Conservation (phyloP, 2,888 invertebrate species). For the Polydrusus tereticollis region DNA sequence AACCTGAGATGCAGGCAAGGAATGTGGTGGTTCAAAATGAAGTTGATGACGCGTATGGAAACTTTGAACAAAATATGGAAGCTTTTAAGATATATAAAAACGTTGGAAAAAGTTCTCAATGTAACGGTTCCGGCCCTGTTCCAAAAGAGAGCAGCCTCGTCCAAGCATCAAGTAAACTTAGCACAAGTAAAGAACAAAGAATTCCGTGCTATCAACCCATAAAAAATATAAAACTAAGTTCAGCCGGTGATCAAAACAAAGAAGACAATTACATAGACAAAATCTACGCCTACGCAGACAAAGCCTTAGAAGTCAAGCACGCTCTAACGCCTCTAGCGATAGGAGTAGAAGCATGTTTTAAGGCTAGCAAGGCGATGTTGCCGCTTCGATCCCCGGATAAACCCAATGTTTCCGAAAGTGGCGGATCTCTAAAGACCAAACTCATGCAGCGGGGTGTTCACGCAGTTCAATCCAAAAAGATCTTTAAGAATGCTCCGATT, state of each 20-base stretch:
- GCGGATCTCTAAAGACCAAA: not conserved
- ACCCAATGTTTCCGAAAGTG: constrained; percentile 59
- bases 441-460: not conserved
- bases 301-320: constrained; percentile 63
- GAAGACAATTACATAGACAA: constrained; percentile 22
- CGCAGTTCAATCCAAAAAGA: not conserved
- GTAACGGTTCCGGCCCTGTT: not conserved
- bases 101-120: not conserved
- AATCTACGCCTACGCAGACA: constrained; percentile 55
- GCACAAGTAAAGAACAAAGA: not conserved
- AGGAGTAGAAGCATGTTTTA: constrained; percentile 54
- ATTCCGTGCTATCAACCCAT: not conserved
- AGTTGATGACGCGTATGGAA: not conserved
- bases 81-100: constrained; percentile 24
- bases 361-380: constrained; percentile 64
- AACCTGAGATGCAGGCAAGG: not conserved
- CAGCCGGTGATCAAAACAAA: constrained; percentile 55
- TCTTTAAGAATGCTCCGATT: not conserved
- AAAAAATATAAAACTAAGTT: not conserved
- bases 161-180: not conserved
- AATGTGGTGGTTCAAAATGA: not conserved
- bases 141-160: not conserved
- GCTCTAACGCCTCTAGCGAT: constrained; percentile 60
- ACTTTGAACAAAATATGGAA: constrained; percentile 27
- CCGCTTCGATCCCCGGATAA: constrained; percentile 64